Conservation (phyloP, 2,888 invertebrate species). For the Rhaphigaster nebulosa region DNA sequence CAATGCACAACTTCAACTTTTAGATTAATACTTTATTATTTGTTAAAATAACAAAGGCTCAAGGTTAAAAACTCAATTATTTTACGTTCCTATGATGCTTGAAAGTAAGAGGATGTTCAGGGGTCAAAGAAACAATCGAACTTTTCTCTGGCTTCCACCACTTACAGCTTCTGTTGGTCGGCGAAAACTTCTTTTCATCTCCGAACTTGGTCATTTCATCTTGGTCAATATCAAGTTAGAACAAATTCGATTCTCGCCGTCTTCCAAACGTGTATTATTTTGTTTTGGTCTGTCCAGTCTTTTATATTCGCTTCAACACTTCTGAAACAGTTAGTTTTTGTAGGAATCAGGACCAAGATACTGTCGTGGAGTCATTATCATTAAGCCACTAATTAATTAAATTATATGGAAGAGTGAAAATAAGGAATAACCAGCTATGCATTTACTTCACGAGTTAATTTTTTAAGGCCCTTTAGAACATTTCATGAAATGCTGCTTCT, state of each 20-base stretch:
- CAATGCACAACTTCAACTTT: no score
- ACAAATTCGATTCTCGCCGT: not conserved
- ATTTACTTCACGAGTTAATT: no score
- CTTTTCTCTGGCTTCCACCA: not conserved
- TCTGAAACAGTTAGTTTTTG: not conserved
- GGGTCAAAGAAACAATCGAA: not conserved
- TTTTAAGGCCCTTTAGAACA: no score
- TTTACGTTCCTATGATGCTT: not conserved
- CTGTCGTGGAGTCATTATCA: no score
- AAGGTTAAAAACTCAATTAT: not conserved
- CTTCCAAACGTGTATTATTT: not conserved
- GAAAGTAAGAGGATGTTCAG: not conserved
- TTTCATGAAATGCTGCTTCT: no score
- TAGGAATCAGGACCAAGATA: not conserved
- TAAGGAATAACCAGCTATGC: no score
- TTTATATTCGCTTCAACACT: not conserved
- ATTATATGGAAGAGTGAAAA: no score
- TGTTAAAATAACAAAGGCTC: not conserved
- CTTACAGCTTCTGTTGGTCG: not conserved
- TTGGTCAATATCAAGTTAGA: not conserved
- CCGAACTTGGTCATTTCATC: not conserved
- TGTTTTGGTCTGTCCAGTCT: not conserved
- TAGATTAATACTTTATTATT: not conserved
- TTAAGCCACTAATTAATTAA: no score
- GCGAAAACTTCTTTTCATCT: conserved; percentile 3